Evolutionary conservation across 2,797 vertebrate species (phyloP).

Genomic region (Falco columbarius): DNA sequence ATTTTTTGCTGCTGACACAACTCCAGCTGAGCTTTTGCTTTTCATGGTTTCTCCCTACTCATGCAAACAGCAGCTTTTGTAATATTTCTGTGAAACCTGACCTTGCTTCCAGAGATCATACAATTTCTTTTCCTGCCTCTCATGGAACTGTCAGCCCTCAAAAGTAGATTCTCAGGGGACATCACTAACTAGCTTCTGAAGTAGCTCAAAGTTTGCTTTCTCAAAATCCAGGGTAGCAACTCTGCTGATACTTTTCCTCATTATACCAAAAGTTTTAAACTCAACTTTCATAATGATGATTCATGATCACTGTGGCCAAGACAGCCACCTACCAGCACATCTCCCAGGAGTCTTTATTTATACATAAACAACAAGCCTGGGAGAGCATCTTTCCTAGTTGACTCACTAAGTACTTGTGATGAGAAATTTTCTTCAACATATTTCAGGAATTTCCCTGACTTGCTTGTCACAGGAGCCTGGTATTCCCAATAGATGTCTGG

Average conservation of each 20-base stretch:
- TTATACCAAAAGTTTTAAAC: background rate
- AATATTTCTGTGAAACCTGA: background rate
- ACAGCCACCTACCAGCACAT: background rate
- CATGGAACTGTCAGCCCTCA: background rate
- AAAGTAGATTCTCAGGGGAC: background rate
- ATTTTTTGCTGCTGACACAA: background rate
- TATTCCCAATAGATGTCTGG: background rate
- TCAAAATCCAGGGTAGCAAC: background rate
- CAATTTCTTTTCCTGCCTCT: background rate
- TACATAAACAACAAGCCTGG: background rate
- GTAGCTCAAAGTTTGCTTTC: background rate
- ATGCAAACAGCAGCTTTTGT: background rate
- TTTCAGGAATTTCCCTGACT: background rate
- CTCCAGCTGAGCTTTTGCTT: background rate
- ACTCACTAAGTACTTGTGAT: background rate
- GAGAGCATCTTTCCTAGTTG: background rate
- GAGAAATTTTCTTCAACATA: background rate
- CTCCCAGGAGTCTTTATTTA: background rate
- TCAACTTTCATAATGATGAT: background rate
- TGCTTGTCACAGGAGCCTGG: background rate
- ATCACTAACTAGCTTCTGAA: background rate
- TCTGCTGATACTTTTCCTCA: background rate
- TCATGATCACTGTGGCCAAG: background rate
- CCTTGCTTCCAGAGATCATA: background rate
- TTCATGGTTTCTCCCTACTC: background rate